Evolutionary conservation across 2,888 invertebrate species (phyloP).

Genomic region (Drosophila birchii): DNA sequence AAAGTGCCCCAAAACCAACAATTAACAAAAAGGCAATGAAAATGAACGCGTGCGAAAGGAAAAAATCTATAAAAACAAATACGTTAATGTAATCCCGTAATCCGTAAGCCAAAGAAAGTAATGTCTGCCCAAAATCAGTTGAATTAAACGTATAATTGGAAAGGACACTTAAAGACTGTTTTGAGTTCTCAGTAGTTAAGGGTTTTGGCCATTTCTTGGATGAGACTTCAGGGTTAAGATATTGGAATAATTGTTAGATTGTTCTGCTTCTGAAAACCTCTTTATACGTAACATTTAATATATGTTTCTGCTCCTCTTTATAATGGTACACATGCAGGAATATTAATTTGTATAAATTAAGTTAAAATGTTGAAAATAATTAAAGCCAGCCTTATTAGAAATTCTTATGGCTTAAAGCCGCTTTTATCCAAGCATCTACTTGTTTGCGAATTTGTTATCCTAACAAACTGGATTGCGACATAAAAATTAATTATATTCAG

Average conservation of each 20-base stretch:
- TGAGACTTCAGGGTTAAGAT: not conserved
- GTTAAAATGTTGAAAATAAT: not conserved
- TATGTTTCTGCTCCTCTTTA: accelerated
- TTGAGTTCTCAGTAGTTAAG: slow-evolving; percentile 6
- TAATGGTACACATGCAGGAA: not conserved
- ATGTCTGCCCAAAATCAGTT: slow-evolving; percentile 22
- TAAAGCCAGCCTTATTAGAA: not conserved
- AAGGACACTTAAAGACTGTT: not conserved
- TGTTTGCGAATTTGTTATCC: not conserved
- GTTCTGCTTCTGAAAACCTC: not conserved
- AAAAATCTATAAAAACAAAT: slow-evolving; percentile 44
- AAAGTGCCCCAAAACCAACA: slow-evolving; percentile 7
- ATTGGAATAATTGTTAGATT: too few relatives aligned
- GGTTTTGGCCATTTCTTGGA: not conserved
- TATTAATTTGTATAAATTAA: slow-evolving; percentile 2
- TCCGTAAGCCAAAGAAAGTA: slow-evolving; percentile 12
- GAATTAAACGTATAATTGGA: slow-evolving; percentile 37
- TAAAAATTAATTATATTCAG: slow-evolving; percentile 4
- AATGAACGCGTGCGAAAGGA: slow-evolving; percentile 49
- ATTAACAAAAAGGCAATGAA: slow-evolving; percentile 43
- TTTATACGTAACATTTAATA: too few relatives aligned
- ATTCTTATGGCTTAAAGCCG: not conserved
- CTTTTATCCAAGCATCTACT: not conserved
- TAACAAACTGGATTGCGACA: not conserved
- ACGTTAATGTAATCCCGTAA: slow-evolving; percentile 27